Evolutionary conservation across 2,888 invertebrate species (phyloP).

Genomic region (Cryptus armator): DNA sequence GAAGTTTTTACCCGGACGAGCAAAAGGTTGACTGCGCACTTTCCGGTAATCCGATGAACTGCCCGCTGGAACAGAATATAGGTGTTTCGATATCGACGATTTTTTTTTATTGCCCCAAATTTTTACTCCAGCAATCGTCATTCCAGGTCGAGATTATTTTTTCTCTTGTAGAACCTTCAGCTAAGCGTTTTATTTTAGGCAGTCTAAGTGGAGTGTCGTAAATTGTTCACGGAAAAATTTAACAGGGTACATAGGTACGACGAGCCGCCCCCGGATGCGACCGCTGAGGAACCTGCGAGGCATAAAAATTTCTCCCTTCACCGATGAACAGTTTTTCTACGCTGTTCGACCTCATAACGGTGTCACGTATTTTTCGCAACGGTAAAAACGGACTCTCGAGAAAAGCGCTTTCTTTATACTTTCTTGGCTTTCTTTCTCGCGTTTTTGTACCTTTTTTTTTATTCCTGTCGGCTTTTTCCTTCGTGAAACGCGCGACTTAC

Average conservation of each 20-base stretch:
- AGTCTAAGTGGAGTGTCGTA: conserved; percentile 44
- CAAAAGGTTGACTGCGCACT: neutral
- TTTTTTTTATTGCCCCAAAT: conserved; percentile 44
- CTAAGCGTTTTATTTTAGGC: conserved; percentile 50
- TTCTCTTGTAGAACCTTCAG: neutral
- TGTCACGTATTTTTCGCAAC: conserved; percentile 62
- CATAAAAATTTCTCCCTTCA: conserved; percentile 62
- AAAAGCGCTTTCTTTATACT: conserved; percentile 60
- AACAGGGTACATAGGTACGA: conserved; percentile 31
- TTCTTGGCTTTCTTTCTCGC: conserved; percentile 38
- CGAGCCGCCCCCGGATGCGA: conserved; percentile 36
- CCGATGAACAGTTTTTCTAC: conserved; percentile 49
- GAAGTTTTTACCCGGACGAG: neutral
- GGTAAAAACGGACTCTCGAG: conserved; percentile 52
- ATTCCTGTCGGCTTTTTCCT: conserved; percentile 19
- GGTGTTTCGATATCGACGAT: conserved; percentile 20
- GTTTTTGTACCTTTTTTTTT: conserved; percentile 28
- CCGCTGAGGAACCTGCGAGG: conserved; percentile 33
- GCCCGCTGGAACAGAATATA: conserved; percentile 3
- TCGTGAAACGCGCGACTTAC: conserved; percentile 1
- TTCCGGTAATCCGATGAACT: conserved; percentile 21
- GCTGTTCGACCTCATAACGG: conserved; percentile 70
- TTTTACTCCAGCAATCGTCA: conserved; percentile 55
- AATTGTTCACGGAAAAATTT: conserved; percentile 50
- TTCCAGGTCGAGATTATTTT: conserved; percentile 34